Evolutionary conservation across 1,140 invertebrate genomes (phyloP), one percentile per base, ranked within the genome.

Genomic region (Lineus longissimus): DNA sequence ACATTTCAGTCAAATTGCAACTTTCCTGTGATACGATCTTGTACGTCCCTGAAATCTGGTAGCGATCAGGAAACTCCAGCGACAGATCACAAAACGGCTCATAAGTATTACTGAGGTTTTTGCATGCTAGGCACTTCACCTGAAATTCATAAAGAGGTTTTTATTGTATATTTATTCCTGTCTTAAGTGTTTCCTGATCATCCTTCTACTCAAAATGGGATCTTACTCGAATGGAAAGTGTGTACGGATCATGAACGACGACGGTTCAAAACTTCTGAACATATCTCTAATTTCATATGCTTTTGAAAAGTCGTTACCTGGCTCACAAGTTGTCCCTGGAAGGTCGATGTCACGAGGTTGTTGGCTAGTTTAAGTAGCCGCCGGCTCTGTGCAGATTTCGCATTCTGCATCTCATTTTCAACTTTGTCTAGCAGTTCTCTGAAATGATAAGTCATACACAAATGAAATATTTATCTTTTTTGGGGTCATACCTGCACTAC

Each of bases 1-100:
- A 62, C 75, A 79, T 78, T 68, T 79, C 77, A 11, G 23, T 23
- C 23, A 15, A 15, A 33, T 23, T 2, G 27, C 25, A 61, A 2
- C 27, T 61, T 62, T 72, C 76, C 76, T 69, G 74, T 74, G 17
- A 76, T 59, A 58, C 71, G 73, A 66, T 67, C 2, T 64, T 58
- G 41, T 71, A 69, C 19, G 65, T 55, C 13, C 47, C 63, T 2
- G 70, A 74, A 30, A 73, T 70, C 59, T 79, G 77, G 56, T 74
- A 79, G 17, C 74, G 59, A n/a, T 73, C 45, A 11, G 78, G 78
- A 62, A 80, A 80, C 57, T 80, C 78, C 29, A 80, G 63, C 2
- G 78, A 80, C 19, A 80, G 59, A 64, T 80, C 78, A 63, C 76
- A 64, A 57, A 74, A 80, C 11, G 73, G 68, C 66, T 80, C 78